A percentile compares a stretch with the other conserved stretches of the same genome.
phyloP scores from a whole-genome alignment of 2,888 invertebrate genomes.

The Pollenia angustigena region DNA sequence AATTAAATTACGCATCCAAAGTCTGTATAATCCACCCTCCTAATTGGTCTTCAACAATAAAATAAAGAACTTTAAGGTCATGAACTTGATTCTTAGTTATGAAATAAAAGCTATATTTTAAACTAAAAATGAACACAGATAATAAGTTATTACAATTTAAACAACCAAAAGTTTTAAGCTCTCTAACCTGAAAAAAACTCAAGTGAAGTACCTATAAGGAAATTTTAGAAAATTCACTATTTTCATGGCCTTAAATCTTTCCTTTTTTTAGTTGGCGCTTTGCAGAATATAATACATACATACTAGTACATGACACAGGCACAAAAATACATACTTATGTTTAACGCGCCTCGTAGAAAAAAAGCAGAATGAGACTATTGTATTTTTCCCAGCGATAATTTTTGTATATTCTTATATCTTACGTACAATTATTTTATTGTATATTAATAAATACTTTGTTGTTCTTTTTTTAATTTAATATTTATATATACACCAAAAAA shows the following conservation, averaged over 20 bases:
- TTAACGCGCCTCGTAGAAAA: constrained; percentile 54
- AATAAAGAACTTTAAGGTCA: constrained; percentile 44
- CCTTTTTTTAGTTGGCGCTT: constrained; percentile 67
- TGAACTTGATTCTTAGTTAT: constrained; percentile 46
- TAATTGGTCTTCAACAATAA: neutral
- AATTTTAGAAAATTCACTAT: constrained; percentile 26
- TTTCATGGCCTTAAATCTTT: constrained; percentile 22
- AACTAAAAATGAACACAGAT: neutral
- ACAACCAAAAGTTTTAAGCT: too few relatives aligned
- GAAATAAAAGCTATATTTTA: constrained; percentile 8
- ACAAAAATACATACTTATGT: constrained; percentile 52
- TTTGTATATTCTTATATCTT: constrained; percentile 2
- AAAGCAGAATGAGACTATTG: constrained; percentile 34
- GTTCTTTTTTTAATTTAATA: constrained; percentile 28
- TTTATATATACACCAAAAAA: constrained; percentile 41
- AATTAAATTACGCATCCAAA: constrained; percentile 23
- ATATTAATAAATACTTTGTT: constrained; percentile 34
- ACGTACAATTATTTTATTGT: constrained; percentile 46
- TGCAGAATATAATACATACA: constrained; percentile 28
- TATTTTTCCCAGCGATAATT: neutral
- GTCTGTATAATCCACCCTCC: constrained; percentile 27
- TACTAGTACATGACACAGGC: constrained; percentile 51
- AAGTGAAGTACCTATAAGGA: neutral
- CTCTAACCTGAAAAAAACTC: too few relatives aligned
- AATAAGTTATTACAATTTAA: neutral